phyloP scores from a whole-genome alignment of 2,797 vertebrate genomes.

The Lagocephalus sceleratus region DNA sequence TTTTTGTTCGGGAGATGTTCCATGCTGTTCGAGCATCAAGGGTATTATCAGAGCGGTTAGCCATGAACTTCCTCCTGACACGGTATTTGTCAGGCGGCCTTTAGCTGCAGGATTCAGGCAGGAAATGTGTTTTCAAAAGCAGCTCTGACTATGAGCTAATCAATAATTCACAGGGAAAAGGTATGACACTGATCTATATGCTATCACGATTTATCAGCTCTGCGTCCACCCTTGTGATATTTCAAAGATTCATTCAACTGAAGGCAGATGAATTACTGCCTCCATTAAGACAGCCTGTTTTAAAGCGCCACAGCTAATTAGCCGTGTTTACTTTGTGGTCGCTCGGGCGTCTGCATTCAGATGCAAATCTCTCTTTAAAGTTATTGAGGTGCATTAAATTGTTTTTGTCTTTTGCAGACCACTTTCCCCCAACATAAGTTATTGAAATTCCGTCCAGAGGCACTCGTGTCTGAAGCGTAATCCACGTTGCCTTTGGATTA shows the following conservation, averaged over 20 bases:
- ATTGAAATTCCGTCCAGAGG: constrained; percentile 60
- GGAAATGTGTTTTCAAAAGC: constrained; percentile 49
- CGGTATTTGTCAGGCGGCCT: constrained; percentile 42
- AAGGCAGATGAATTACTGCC: constrained; percentile 41
- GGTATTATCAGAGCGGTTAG: constrained; percentile 39
- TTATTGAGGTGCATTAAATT: constrained; percentile 41
- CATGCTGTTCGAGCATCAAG: constrained; percentile 35
- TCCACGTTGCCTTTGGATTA: constrained; percentile 67
- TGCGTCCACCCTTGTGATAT: constrained; percentile 42
- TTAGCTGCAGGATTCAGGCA: constrained; percentile 26
- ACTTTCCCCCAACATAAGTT: constrained; percentile 46
- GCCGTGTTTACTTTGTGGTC: constrained; percentile 45
- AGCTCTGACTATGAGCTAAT: constrained; percentile 42
- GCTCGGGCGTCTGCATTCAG: constrained; percentile 28
- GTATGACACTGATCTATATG: constrained; percentile 57
- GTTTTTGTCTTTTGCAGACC: constrained; percentile 44
- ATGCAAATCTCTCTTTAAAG: constrained; percentile 14
- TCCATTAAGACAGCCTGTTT: constrained; percentile 41
- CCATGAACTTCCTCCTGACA: constrained; percentile 18
- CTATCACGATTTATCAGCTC: constrained; percentile 55
- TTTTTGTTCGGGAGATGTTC: constrained; percentile 18
- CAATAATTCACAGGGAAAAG: constrained; percentile 62
- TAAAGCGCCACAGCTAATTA: constrained; percentile 55
- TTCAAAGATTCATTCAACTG: constrained; percentile 35
- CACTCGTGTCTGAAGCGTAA: constrained; percentile 63